Evolutionary conservation across 1,140 invertebrate genomes (phyloP), one percentile per base, ranked within the genome.

Genomic region (Maconellicoccus hirsutus): DNA sequence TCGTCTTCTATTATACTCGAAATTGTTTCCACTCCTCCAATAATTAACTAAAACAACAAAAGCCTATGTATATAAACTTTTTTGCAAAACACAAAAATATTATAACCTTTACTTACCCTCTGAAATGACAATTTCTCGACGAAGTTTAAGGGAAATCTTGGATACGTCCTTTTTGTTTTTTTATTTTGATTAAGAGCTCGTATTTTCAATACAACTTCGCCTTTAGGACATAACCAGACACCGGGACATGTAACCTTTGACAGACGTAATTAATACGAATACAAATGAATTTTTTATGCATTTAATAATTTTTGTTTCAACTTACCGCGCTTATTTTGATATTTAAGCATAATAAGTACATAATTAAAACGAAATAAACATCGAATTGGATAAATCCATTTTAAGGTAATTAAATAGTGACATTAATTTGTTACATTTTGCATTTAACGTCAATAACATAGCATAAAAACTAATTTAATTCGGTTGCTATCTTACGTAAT

Each of bases 181-280:
- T 26, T 4, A n/a, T 4, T 12, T 23, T 26, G 21, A 1, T 22
- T 83, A 14, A 89, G 76, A 38, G 82, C 82, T 73, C 81, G 82
- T 21, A 88, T 80, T 75, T 82, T 81, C 22, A 88, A 77, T 0
- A 83, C 84, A 19, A 87, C 82, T 77, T 84, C 82, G 1, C 86
- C 87, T 78, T 85, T 86, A 71, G 86, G 84, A 78, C 86, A 88
- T 1, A 89, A 74, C 86, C 86, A 88, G 27, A 88, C 86, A 25
- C 87, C 87, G 10, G 87, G 87, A 79, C 86, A 88, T 73, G 85
- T 85, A 27, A 88, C 80, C 86, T 88, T 22, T 6, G 14, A 33
- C 4, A 66, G 29, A 33, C 12, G 12, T 33, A 33, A 33, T 3
- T 12, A 33, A 33, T 3, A 33, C 29, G 12, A 33, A 33, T 33